Conservation (phyloP, 1,140 invertebrate genomes). For the Diuraphis noxia region DNA sequence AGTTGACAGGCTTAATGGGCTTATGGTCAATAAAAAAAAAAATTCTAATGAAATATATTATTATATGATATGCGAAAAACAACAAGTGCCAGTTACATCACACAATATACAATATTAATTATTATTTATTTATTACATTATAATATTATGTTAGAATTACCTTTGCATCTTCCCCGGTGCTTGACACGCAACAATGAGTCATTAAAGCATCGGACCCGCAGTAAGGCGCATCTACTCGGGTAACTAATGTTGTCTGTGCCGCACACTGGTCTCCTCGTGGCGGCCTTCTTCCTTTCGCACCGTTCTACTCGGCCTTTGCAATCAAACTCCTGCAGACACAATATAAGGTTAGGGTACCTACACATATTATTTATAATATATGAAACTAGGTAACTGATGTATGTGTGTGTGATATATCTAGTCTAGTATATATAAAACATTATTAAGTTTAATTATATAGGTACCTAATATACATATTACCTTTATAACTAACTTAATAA, state of each 20-base stretch:
- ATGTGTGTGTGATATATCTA: background rate
- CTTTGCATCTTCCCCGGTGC: conserved; percentile 70
- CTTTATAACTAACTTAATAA: background rate
- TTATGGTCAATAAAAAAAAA: too few species aligned
- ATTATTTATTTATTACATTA: background rate
- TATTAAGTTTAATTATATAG: too few species aligned
- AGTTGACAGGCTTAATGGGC: too few species aligned
- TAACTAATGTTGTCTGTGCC: conserved; percentile 81
- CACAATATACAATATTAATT: background rate
- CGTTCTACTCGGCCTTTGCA: conserved; percentile 61
- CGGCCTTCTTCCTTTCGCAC: conserved; percentile 59
- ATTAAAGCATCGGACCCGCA: conserved; percentile 71
- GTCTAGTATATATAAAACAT: too few species aligned
- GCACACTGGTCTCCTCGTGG: conserved; percentile 68
- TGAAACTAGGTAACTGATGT: background rate
- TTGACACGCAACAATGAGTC: conserved; percentile 68
- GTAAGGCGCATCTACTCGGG: conserved; percentile 74
- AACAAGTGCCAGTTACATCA: background rate
- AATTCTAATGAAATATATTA: too few species aligned
- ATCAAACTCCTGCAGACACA: conserved; percentile 60
- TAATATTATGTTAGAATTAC: conserved; percentile 48
- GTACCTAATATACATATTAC: background rate
- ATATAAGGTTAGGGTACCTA: too few species aligned
- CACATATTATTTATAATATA: background rate
- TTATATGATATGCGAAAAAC: too few species aligned